A percentile compares a stretch with the other conserved stretches of the same genome.
phyloP scores from a whole-genome alignment of 2,888 invertebrate genomes.

The Cylindroiulus punctatus region DNA sequence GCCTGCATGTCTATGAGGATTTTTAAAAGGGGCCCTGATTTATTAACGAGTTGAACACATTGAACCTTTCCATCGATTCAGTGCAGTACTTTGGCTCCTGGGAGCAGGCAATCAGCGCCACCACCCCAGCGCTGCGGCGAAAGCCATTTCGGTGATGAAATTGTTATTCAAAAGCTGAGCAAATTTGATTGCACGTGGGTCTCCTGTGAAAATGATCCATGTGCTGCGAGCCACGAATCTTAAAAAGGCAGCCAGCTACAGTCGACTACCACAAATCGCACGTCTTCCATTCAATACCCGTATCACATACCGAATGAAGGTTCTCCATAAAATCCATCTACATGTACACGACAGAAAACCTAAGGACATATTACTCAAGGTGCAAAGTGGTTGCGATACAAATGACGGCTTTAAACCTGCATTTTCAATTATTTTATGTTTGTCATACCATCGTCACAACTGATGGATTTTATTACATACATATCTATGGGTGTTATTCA shows the following conservation, averaged over 20 bases:
- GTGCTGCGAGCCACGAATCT: not conserved
- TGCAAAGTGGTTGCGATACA: too few species aligned
- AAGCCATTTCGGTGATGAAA: not conserved
- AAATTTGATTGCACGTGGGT: not conserved
- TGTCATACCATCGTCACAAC: too few species aligned
- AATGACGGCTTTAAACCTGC: too few species aligned
- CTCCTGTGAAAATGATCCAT: not conserved
- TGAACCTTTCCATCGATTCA: not conserved
- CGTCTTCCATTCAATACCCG: not conserved
- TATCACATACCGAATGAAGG: not conserved
- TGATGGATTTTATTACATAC: too few species aligned
- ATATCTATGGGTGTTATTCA: too few species aligned
- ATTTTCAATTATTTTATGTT: too few species aligned
- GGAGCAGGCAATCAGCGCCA: not conserved
- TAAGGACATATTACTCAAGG: too few species aligned
- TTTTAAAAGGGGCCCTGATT: not conserved
- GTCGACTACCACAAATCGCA: not conserved
- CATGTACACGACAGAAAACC: too few species aligned
- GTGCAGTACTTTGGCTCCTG: not conserved
- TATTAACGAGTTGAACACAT: constrained; percentile 9
- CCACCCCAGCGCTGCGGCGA: not conserved
- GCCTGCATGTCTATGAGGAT: not conserved
- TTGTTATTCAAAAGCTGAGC: not conserved
- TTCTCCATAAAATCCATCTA: not conserved
- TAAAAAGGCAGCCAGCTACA: not conserved